Evolutionary conservation across 2,888 invertebrate species (phyloP).

Genomic region (Diloba caeruleocephala): DNA sequence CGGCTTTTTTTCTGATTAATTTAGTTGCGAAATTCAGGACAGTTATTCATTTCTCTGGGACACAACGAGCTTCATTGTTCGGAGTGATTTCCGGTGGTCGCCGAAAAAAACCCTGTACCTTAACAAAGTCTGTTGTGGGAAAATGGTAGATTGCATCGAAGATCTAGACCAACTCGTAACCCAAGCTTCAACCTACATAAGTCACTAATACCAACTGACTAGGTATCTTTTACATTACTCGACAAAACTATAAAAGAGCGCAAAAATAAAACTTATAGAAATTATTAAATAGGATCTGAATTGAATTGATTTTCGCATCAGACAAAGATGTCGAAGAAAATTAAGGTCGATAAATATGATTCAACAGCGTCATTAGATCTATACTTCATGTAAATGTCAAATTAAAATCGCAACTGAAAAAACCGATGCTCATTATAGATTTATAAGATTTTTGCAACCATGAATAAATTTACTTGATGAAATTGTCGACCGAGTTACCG

Average conservation of each 20-base stretch:
- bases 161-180: too few relatives aligned
- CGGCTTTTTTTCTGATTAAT: too few relatives aligned
- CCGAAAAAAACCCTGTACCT: constrained; percentile 8
- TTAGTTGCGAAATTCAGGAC: too few relatives aligned
- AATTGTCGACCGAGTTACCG: not conserved
- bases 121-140: constrained; percentile 27
- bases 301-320: not conserved
- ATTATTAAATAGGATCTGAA: constrained; percentile 13
- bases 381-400: not conserved
- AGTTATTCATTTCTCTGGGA: too few relatives aligned
- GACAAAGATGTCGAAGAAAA: constrained; percentile 5
- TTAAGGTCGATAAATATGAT: not conserved
- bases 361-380: constrained; percentile 1
- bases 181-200: constrained; percentile 22
- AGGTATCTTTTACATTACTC: not conserved
- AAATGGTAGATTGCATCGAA: too few relatives aligned
- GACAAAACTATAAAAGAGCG: not conserved
- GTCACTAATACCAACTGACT: constrained; percentile 11
- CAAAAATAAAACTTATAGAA: constrained; percentile 4
- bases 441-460: not conserved
- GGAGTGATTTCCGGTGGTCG: not conserved
- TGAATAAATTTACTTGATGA: not conserved
- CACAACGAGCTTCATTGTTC: too few relatives aligned
- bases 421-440: not conserved
- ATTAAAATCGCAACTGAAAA: not conserved